Percentiles rank a stretch among this genome's conserved stretches.
Conservation (phyloP, 2,797 vertebrate genomes). For the Ctenopoma multispine region DNA sequence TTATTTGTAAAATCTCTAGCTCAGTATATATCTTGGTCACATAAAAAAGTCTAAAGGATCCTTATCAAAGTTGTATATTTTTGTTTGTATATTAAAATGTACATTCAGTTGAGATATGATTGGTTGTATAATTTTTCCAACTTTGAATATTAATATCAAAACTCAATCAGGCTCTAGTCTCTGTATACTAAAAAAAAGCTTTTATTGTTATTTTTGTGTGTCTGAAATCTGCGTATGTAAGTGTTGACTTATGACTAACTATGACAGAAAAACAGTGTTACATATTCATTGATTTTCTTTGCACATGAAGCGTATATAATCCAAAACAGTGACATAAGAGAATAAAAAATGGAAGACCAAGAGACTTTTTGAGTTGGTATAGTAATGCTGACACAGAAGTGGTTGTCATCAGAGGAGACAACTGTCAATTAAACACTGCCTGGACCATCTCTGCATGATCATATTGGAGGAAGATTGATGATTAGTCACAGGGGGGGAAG, state of each 20-base stretch:
- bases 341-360: neutral
- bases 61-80: too few relatives aligned
- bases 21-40: neutral
- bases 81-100: too few relatives aligned
- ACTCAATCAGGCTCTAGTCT: neutral
- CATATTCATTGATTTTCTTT: neutral
- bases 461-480: neutral
- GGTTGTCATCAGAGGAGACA: neutral
- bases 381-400: constrained; percentile 12
- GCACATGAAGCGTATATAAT: constrained; percentile 2
- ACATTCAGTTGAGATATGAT: too few relatives aligned
- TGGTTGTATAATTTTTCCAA: too few relatives aligned
- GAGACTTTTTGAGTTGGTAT: constrained; percentile 13
- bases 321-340: neutral
- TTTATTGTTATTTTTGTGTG: neutral
- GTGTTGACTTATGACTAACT: too few relatives aligned
- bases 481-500: neutral
- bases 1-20: neutral
- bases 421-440: neutral
- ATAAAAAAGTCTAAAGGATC: neutral
- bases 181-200: neutral
- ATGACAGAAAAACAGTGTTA: neutral
- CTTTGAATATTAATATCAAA: neutral
- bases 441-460: neutral
- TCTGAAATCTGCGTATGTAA: neutral